Percentiles rank a stretch among this genome's conserved stretches.
Conservation (phyloP, 2,797 vertebrate species). For the Dryobates pubescens region DNA sequence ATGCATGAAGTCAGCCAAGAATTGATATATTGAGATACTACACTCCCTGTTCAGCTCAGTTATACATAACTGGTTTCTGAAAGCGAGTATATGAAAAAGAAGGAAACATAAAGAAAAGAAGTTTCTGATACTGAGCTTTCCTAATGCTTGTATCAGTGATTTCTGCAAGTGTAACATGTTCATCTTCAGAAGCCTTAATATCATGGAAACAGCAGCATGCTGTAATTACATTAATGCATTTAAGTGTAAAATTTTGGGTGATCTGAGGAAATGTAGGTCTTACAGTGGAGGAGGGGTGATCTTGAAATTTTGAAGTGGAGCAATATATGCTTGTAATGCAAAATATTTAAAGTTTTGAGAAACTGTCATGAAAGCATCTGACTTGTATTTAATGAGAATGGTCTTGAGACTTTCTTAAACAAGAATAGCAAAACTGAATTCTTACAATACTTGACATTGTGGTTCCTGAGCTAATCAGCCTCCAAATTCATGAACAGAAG, state of each 20-base stretch:
- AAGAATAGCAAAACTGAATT: neutral
- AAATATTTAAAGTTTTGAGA: neutral
- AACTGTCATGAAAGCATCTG: neutral
- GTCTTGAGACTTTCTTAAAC: neutral
- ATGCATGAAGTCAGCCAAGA: neutral
- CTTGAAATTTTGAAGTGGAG: neutral
- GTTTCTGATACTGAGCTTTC: neutral
- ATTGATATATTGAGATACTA: neutral
- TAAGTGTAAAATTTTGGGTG: neutral
- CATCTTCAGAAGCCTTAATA: neutral
- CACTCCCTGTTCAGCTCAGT: neutral
- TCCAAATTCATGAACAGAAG: neutral
- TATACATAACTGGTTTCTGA: neutral
- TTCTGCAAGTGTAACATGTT: neutral
- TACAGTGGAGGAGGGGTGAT: neutral
- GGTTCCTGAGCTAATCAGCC: neutral
- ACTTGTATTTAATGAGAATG: neutral
- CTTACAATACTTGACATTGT: neutral
- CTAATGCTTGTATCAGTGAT: neutral
- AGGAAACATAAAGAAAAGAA: neutral
- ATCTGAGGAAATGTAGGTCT: neutral
- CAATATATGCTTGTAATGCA: neutral
- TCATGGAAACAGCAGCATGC: neutral
- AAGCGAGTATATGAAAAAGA: neutral
- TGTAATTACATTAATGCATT: neutral